A percentile compares a stretch with the other conserved stretches of the same genome.
phyloP scores from a whole-genome alignment of 2,113 vertebrate genomes.

The Odobenus rosmarus region DNA sequence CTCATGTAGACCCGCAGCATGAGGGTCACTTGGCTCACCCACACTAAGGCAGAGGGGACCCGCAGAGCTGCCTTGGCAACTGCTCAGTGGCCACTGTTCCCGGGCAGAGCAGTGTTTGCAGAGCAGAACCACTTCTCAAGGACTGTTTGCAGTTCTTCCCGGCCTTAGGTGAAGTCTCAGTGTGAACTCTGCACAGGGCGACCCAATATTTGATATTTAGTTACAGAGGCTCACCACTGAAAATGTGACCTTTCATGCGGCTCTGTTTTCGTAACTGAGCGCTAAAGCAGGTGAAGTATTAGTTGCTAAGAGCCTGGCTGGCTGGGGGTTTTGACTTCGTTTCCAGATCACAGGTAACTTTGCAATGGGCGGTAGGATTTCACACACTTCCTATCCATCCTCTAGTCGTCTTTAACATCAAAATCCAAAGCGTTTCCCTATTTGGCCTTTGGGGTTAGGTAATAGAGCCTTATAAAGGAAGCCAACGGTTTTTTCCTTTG shows the following conservation, averaged over 20 bases:
- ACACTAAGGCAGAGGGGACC: not conserved
- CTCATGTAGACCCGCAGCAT: too few relatives aligned
- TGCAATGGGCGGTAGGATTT: not conserved
- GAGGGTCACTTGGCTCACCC: not conserved
- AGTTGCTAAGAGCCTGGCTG: not conserved
- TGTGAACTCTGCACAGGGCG: not conserved
- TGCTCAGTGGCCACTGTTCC: not conserved
- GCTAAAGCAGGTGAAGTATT: not conserved
- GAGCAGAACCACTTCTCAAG: not conserved
- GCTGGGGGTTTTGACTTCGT: not conserved
- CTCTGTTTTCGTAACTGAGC: constrained; percentile 51
- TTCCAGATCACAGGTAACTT: not conserved
- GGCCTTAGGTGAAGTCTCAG: not conserved
- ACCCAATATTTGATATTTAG: not conserved
- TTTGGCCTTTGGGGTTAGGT: constrained; percentile 33
- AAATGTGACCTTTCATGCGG: constrained; percentile 14
- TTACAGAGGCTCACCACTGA: not conserved
- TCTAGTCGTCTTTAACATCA: not conserved
- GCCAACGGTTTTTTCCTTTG: not conserved
- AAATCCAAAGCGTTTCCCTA: constrained; percentile 16
- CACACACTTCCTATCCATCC: not conserved
- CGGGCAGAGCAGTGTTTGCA: not conserved
- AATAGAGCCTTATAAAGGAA: not conserved
- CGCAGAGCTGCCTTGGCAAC: not conserved
- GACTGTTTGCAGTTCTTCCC: not conserved